phyloP scores from a whole-genome alignment of 2,888 invertebrate genomes.

The Drosophila yooni region DNA sequence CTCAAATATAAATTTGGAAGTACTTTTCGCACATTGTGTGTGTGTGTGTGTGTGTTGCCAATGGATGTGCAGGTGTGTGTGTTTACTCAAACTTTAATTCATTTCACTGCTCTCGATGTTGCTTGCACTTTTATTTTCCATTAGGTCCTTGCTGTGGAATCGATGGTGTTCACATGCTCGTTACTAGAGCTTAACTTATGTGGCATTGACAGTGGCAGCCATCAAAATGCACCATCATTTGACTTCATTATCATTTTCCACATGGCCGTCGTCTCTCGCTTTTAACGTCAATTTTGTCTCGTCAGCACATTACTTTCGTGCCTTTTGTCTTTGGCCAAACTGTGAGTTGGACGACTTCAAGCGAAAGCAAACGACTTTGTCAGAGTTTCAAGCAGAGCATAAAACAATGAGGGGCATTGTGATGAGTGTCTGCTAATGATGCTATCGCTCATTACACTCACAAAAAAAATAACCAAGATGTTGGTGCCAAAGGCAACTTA shows the following conservation, averaged over 20 bases:
- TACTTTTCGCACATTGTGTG: neutral
- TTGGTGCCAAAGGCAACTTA: neutral
- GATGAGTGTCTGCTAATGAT: slow-evolving; percentile 1
- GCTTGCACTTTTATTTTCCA: neutral
- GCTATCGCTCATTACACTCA: neutral
- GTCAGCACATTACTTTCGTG: slow-evolving; percentile 18
- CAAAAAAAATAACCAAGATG: neutral
- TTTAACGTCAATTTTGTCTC: slow-evolving; percentile 29
- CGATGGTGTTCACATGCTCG: slow-evolving; percentile 20
- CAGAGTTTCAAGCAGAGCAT: neutral
- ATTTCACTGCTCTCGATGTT: slow-evolving; percentile 12
- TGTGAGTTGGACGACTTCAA: neutral
- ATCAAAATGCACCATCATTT: slow-evolving; percentile 35
- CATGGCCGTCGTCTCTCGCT: slow-evolving; percentile 11
- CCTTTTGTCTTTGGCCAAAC: slow-evolving; percentile 27
- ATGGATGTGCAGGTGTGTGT: slow-evolving; percentile 1
- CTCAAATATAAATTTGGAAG: neutral
- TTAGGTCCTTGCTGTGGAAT: slow-evolving; percentile 1
- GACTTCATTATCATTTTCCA: slow-evolving; percentile 17
- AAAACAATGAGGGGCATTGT: neutral
- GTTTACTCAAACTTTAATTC: slow-evolving; percentile 36
- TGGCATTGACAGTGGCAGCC: slow-evolving; percentile 30
- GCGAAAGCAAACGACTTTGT: slow-evolving; percentile 9
- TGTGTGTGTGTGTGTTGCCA: neutral
- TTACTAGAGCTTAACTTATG: slow-evolving; percentile 16